Evolutionary conservation across 2,888 invertebrate species (phyloP).

Genomic region (Masnerella sp.): DNA sequence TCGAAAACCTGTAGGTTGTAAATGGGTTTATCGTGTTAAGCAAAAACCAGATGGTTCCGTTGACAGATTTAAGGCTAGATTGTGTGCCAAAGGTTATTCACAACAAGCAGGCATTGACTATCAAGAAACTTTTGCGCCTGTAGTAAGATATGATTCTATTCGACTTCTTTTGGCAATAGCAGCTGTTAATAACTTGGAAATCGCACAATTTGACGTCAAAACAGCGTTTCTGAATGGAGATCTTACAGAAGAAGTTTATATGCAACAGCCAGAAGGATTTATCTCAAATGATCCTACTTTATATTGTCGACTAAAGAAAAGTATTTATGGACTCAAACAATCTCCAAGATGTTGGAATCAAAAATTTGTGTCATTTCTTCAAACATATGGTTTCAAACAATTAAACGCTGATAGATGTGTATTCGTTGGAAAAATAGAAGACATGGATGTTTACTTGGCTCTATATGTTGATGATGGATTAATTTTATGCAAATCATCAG

Average conservation of each 20-base stretch:
- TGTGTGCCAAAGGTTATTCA: slow-evolving; percentile 23
- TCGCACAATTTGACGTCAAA: slow-evolving; percentile 66
- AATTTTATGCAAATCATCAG: slow-evolving; percentile 18
- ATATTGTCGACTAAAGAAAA: slow-evolving; percentile 66
- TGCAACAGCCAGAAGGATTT: slow-evolving; percentile 70
- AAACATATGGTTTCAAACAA: slow-evolving; percentile 62
- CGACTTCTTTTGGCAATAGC: slow-evolving; percentile 63
- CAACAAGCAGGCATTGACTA: slow-evolving; percentile 24
- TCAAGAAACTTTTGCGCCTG: slow-evolving; percentile 67
- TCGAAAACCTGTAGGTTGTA: neutral
- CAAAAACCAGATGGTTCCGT: neutral
- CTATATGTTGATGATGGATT: slow-evolving; percentile 71
- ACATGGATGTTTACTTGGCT: slow-evolving; percentile 61
- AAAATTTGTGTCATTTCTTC: slow-evolving; percentile 64
- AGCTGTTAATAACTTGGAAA: slow-evolving; percentile 29
- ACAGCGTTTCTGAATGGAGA: slow-evolving; percentile 69
- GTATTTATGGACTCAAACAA: slow-evolving; percentile 73
- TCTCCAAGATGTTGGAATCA: slow-evolving; percentile 71
- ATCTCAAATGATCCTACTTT: slow-evolving; percentile 3
- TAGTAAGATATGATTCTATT: slow-evolving; percentile 64
- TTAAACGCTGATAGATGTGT: slow-evolving; percentile 68
- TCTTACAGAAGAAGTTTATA: slow-evolving; percentile 67
- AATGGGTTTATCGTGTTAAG: slow-evolving; percentile 27
- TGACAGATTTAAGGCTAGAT: slow-evolving; percentile 11
- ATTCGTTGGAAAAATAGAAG: slow-evolving; percentile 56